Evolutionary conservation across 35 echinoderm and acorn worm genomes (phyloP).

Genomic region (Patiria miniata): DNA sequence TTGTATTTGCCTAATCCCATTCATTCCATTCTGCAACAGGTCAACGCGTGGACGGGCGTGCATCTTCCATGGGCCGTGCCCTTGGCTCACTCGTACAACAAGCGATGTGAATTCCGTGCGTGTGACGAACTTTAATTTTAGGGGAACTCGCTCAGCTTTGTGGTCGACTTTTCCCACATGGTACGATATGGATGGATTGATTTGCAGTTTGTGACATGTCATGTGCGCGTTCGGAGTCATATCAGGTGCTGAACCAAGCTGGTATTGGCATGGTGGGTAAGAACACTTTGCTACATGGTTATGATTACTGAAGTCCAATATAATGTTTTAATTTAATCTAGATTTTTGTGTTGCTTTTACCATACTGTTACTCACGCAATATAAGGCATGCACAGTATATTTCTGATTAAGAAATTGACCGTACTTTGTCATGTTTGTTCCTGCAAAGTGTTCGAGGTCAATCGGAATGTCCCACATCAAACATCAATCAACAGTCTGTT

Average conservation of each 20-base stretch:
- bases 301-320: too few species aligned
- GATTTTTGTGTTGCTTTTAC: too few species aligned
- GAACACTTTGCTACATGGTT: too few species aligned
- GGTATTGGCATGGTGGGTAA: too few species aligned
- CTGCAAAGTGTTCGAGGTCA: too few species aligned
- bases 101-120: not conserved
- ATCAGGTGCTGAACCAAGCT: not conserved
- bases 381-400: too few species aligned
- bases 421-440: too few species aligned
- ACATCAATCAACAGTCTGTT: too few species aligned
- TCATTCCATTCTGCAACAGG: slow-evolving; percentile 11
- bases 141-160: not conserved
- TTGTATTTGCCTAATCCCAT: slow-evolving; percentile 18
- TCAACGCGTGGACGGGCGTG: not conserved
- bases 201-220: not conserved
- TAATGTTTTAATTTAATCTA: too few species aligned
- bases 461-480: too few species aligned
- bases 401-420: too few species aligned
- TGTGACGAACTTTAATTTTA: not conserved
- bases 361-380: too few species aligned
- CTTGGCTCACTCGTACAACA: not conserved
- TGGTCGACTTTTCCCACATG: not conserved
- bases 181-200: not conserved
- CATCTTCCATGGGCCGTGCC: not conserved
- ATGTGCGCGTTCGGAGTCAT: not conserved